A percentile compares a stretch with the other conserved stretches of the same genome.
phyloP scores from a whole-genome alignment of 2,113 vertebrate genomes.

The Tympanuchus pallidicinctus region DNA sequence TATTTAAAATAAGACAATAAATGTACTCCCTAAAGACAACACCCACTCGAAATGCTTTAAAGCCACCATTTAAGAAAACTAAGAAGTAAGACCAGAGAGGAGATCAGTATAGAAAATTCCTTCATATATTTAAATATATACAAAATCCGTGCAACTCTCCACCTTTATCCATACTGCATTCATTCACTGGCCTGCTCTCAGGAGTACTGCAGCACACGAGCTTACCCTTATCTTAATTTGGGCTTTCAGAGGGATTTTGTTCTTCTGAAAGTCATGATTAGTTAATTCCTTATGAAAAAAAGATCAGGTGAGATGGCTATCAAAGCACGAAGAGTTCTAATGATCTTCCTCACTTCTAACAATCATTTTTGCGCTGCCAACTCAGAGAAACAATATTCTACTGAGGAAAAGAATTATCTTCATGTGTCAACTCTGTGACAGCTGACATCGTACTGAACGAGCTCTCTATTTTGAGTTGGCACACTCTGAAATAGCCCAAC shows the following conservation, averaged over 20 bases:
- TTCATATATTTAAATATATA: not conserved
- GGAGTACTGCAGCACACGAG: not conserved
- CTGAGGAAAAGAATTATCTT: conserved; percentile 22
- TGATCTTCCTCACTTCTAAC: conserved; percentile 27
- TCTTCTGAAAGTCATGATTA: not conserved
- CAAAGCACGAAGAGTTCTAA: conserved; percentile 39
- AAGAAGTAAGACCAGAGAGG: not conserved
- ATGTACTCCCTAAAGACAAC: not conserved
- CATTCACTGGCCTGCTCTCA: not conserved
- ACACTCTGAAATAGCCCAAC: not conserved
- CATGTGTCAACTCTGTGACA: conserved; percentile 2
- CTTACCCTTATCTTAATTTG: not conserved
- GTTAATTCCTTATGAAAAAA: not conserved
- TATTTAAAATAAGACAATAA: not conserved
- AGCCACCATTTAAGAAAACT: not conserved
- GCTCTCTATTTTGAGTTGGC: not conserved
- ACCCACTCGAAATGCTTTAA: not conserved
- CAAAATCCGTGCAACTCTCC: not conserved
- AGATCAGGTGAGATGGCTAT: not conserved
- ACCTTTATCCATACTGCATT: not conserved
- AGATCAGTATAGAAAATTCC: not conserved
- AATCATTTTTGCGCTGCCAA: conserved; percentile 51
- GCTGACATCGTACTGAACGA: conserved; percentile 37
- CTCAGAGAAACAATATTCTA: conserved; percentile 34
- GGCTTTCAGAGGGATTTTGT: not conserved